Evolutionary conservation across 2,888 invertebrate species (phyloP).

Genomic region (Rhopalosiphum nymphaeae): DNA sequence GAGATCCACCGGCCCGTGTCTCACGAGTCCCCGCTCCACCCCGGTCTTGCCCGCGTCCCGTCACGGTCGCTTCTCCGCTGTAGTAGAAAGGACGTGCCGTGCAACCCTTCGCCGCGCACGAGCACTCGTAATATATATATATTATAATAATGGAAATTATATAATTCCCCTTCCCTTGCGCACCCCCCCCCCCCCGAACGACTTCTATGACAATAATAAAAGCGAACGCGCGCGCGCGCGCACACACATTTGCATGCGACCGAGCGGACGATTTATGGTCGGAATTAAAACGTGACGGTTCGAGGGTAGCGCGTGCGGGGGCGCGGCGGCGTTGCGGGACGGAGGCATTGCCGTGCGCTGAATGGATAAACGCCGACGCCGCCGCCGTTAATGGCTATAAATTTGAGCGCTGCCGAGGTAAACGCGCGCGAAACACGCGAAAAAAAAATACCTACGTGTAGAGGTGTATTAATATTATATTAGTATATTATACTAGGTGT

Average conservation of each 20-base stretch:
- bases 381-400: constrained; percentile 35
- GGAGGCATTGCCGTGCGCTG: constrained; percentile 31
- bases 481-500: neutral
- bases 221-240: constrained; percentile 1
- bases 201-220: constrained; percentile 3
- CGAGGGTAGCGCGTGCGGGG: neutral
- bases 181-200: neutral
- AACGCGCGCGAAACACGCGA: neutral
- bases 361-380: constrained; percentile 32
- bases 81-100: neutral
- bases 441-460: neutral
- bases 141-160: constrained; percentile 51
- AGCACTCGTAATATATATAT: neutral
- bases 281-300: constrained; percentile 16
- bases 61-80: neutral
- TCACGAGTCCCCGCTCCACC: neutral
- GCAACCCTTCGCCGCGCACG: neutral
- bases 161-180: neutral
- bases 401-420: constrained; percentile 26
- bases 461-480: neutral
- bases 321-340: neutral
- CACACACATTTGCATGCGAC: constrained; percentile 26
- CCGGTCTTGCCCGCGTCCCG: neutral
- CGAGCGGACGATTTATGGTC: constrained; percentile 44
- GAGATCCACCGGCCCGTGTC: constrained; percentile 28